Evolutionary conservation across 2,888 invertebrate species (phyloP).

Genomic region (Ptilodon capucinus): DNA sequence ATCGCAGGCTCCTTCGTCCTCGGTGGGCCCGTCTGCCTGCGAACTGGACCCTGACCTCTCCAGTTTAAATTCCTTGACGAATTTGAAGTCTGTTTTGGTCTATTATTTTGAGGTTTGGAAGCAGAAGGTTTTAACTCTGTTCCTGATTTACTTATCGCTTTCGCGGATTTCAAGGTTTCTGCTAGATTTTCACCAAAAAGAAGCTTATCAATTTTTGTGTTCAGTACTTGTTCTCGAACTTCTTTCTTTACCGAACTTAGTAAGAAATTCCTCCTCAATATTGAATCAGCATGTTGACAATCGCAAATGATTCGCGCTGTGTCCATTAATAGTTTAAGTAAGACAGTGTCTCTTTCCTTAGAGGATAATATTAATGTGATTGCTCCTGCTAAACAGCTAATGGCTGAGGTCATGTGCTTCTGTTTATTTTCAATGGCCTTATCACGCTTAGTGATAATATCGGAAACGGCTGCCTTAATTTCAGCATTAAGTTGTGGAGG

Average conservation of each 20-base stretch:
- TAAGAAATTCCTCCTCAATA: constrained; percentile 14
- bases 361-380: too few species aligned
- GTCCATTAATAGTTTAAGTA: constrained; percentile 16
- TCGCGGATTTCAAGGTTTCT: neutral
- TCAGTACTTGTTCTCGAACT: constrained; percentile 20
- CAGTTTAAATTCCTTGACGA: neutral
- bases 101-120: neutral
- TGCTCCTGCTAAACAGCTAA: constrained; percentile 11
- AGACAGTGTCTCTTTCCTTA: neutral
- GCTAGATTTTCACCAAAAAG: neutral
- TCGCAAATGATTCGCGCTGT: constrained; percentile 12
- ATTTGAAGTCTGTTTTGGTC: neutral
- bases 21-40: neutral
- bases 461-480: constrained; percentile 21
- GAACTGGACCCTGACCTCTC: neutral
- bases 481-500: constrained; percentile 30
- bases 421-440: constrained; percentile 27
- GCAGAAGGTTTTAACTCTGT: neutral
- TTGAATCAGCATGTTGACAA: constrained; percentile 14
- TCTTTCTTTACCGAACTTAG: constrained; percentile 19
- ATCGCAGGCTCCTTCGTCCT: neutral
- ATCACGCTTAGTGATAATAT: constrained; percentile 19
- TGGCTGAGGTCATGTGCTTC: constrained; percentile 20
- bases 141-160: neutral
- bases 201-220: constrained; percentile 4